Evolutionary conservation across 2,113 vertebrate genomes (phyloP).

Genomic region (Lepisosteus osseus): DNA sequence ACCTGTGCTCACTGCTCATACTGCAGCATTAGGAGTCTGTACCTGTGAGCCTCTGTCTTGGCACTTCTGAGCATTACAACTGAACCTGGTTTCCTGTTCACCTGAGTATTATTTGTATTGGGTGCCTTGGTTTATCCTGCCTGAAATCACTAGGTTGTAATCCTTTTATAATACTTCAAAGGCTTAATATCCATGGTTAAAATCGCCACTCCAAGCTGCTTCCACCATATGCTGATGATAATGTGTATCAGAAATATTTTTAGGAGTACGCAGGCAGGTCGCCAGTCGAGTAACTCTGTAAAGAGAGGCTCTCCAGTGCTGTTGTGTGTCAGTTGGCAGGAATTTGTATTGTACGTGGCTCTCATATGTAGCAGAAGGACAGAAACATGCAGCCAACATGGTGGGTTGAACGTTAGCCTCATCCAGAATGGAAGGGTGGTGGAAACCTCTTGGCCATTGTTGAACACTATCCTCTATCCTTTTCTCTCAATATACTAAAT

Average conservation of each 20-base stretch:
- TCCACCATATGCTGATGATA: constrained; percentile 1
- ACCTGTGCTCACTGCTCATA: neutral
- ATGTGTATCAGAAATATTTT: neutral
- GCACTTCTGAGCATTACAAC: neutral
- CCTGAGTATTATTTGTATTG: constrained; percentile 1
- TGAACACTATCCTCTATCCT: too few species aligned
- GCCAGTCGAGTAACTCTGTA: neutral
- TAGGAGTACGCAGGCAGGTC: neutral
- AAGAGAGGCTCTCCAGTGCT: too few species aligned
- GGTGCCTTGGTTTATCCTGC: neutral
- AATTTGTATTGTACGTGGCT: too few species aligned
- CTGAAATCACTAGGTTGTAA: constrained; percentile 10
- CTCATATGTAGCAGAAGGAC: too few species aligned
- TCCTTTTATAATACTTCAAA: constrained; percentile 13
- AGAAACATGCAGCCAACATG: too few species aligned
- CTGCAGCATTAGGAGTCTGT: neutral
- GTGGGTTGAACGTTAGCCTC: too few species aligned
- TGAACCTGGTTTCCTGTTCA: neutral
- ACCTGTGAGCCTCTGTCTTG: neutral
- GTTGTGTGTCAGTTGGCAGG: too few species aligned
- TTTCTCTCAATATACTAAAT: too few species aligned
- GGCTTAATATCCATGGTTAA: constrained; percentile 3
- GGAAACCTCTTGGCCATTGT: too few species aligned
- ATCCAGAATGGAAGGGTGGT: too few species aligned
- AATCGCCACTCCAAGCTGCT: neutral